Conservation (phyloP, 2,797 vertebrate genomes). For the Natrix natrix region DNA sequence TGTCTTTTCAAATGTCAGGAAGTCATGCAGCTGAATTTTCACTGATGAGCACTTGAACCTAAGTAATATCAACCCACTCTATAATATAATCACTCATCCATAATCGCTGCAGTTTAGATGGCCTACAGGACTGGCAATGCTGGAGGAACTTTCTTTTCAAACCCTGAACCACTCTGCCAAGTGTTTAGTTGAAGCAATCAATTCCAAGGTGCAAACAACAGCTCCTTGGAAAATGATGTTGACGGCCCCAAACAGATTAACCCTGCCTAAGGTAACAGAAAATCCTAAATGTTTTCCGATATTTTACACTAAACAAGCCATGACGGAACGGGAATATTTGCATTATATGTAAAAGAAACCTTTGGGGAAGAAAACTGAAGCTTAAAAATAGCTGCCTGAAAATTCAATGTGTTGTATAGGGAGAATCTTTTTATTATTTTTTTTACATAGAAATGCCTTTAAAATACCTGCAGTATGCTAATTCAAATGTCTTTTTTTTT, state of each 20-base stretch:
- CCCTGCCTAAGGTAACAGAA: conserved; percentile 11
- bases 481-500: neutral
- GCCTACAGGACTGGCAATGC: neutral
- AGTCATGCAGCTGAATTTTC: neutral
- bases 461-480: conserved; percentile 5
- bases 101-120: neutral
- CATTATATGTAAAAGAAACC: neutral
- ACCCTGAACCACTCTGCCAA: neutral
- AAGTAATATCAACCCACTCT: neutral
- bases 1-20: neutral
- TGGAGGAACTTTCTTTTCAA: neutral
- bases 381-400: conserved; percentile 16
- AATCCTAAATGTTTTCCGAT: conserved; percentile 18
- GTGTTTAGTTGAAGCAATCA: neutral
- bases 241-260: conserved; percentile 22
- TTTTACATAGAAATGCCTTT: neutral
- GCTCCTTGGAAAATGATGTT: neutral
- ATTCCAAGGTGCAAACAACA: neutral
- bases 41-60: neutral
- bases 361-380: neutral
- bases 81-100: neutral
- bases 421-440: conserved; percentile 9
- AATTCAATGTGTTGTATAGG: conserved; percentile 5
- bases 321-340: conserved; percentile 19
- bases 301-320: conserved; percentile 21